Conservation (phyloP, 1,140 invertebrate genomes). For the Drosophila melanica region DNA sequence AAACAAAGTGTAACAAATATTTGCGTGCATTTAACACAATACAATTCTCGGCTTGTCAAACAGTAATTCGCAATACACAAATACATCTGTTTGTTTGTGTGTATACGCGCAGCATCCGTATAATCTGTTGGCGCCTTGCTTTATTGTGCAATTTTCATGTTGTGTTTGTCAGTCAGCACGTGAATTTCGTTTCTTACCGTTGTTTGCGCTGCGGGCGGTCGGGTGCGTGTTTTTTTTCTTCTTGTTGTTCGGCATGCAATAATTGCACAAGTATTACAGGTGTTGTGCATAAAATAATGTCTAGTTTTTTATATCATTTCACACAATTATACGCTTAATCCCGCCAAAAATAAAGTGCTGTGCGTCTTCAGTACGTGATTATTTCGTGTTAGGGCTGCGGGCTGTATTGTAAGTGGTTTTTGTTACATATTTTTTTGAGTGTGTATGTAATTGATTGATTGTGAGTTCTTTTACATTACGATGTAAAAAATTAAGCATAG, state of each 20-base stretch:
- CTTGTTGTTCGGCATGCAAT: slow-evolving; percentile 2
- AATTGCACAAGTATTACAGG: neutral
- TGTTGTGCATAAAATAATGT: too few species aligned
- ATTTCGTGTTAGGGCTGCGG: too few species aligned
- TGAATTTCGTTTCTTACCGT: slow-evolving; percentile 13
- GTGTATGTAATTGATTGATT: too few species aligned
- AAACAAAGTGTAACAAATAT: slow-evolving; percentile 15
- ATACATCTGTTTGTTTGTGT: neutral
- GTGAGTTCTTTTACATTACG: too few species aligned
- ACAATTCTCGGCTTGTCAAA: slow-evolving; percentile 1
- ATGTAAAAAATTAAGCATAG: too few species aligned
- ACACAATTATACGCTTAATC: too few species aligned
- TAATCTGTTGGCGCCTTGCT: slow-evolving; percentile 22
- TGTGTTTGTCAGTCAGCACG: slow-evolving; percentile 24
- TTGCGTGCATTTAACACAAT: slow-evolving; percentile 8
- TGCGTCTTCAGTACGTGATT: too few species aligned
- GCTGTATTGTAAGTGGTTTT: too few species aligned
- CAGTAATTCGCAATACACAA: slow-evolving; percentile 4
- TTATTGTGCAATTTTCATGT: slow-evolving; percentile 34
- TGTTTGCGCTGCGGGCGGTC: slow-evolving; percentile 22
- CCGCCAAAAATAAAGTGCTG: too few species aligned
- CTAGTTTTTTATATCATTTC: too few species aligned
- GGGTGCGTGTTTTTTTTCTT: slow-evolving; percentile 15
- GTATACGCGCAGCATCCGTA: slow-evolving; percentile 3
- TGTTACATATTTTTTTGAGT: too few species aligned